A percentile compares a stretch with the other conserved stretches of the same genome.
These are phyloP conservation scores for Orius laevigatus DNA, from an alignment of 1,140 invertebrate species.

Conservation along the genomic window DNA sequence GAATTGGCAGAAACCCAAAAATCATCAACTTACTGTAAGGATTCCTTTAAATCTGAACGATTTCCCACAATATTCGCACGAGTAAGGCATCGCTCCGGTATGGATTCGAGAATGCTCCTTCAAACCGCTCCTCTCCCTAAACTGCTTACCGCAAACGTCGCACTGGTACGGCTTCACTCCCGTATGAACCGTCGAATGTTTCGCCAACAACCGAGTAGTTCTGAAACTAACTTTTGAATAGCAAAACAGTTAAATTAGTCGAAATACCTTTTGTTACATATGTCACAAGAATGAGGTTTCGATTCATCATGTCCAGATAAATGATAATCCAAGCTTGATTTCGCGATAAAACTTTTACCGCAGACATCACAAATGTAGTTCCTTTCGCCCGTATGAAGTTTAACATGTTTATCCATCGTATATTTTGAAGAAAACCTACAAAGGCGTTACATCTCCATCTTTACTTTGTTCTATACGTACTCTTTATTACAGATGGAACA, in stretches of 20 bases:
- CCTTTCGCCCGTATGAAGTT: slow-evolving; percentile 24
- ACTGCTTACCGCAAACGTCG: slow-evolving; percentile 51
- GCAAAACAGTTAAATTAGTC: not conserved
- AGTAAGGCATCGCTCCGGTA: slow-evolving; percentile 69
- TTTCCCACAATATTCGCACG: slow-evolving; percentile 53
- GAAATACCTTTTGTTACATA: slow-evolving; percentile 19
- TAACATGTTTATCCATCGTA: slow-evolving; percentile 20
- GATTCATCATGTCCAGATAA: slow-evolving; percentile 37
- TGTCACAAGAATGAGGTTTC: slow-evolving; percentile 27
- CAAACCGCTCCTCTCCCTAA: slow-evolving; percentile 42
- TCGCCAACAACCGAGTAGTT: slow-evolving; percentile 32
- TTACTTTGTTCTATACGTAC: slow-evolving; percentile 14
- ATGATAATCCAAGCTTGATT: slow-evolving; percentile 29
- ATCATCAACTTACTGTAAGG: slow-evolving; percentile 20
- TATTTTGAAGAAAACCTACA: slow-evolving; percentile 18
- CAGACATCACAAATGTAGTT: slow-evolving; percentile 27
- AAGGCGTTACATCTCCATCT: not conserved
- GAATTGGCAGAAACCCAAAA: too few relatives aligned
- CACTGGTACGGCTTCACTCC: slow-evolving; percentile 59
- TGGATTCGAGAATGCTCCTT: slow-evolving; percentile 51
- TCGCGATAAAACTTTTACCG: slow-evolving; percentile 24
- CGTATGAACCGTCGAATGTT: slow-evolving; percentile 44
- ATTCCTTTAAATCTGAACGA: slow-evolving; percentile 41
- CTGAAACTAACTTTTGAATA: slow-evolving; percentile 28
- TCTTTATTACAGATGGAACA: slow-evolving; percentile 30